These are phyloP conservation scores for Smutsia temminckii DNA, from an alignment of 2,797 vertebrate genomes.

Conservation along the genomic window DNA sequence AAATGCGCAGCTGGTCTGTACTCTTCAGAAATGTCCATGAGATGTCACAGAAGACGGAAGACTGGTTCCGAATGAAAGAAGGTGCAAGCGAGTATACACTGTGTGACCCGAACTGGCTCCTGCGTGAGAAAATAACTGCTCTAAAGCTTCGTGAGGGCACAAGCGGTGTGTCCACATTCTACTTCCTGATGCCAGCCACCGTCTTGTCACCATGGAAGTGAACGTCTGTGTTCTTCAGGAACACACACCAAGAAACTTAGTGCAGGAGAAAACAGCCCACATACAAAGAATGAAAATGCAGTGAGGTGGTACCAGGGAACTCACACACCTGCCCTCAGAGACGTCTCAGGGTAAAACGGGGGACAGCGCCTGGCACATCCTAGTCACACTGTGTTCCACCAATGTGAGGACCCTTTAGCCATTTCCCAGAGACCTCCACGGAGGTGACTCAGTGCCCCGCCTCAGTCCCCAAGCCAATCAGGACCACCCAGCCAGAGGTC, in stretches of 20 bases:
- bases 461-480: rapidly evolving
- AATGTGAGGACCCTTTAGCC: rapidly evolving
- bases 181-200: rapidly evolving
- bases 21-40: rapidly evolving
- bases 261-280: background rate
- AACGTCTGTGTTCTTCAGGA: background rate
- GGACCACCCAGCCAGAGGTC: background rate
- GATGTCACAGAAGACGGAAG: background rate
- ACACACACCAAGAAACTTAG: background rate
- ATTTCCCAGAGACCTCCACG: rapidly evolving
- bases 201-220: rapidly evolving
- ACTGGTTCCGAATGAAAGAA: rapidly evolving
- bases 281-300: rapidly evolving
- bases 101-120: rapidly evolving
- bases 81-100: rapidly evolving
- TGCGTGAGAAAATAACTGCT: too few species aligned
- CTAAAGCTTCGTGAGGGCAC: rapidly evolving
- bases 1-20: rapidly evolving
- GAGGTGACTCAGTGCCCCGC: rapidly evolving
- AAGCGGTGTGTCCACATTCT: rapidly evolving
- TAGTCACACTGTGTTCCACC: background rate
- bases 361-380: too few species aligned
- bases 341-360: background rate
- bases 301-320: background rate
- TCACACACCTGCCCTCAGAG: rapidly evolving